Conservation (phyloP, 2,888 invertebrate genomes). For the Petrolisthes cinctipes region DNA sequence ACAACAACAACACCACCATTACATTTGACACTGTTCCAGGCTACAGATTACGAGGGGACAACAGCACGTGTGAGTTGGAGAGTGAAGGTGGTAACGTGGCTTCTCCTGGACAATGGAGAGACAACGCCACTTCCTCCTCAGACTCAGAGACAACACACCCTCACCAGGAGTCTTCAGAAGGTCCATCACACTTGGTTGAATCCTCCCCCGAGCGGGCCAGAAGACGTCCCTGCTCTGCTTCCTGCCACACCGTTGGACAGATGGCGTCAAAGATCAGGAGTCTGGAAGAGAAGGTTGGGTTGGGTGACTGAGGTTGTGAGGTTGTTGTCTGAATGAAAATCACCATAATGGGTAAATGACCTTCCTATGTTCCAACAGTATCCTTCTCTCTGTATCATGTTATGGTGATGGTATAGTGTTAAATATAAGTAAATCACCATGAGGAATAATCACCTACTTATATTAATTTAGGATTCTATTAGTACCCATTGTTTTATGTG, state of each 20-base stretch:
- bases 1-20: not conserved
- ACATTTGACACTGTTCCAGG: not conserved
- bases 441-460: too few relatives aligned
- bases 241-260: conserved; percentile 55
- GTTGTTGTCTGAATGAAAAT: too few relatives aligned
- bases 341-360: too few relatives aligned
- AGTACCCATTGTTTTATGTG: too few relatives aligned
- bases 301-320: too few relatives aligned
- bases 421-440: too few relatives aligned
- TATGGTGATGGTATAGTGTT: too few relatives aligned
- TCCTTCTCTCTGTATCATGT: too few relatives aligned
- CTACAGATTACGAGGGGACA: conserved; percentile 55
- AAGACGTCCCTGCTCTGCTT: conserved; percentile 49
- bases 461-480: too few relatives aligned
- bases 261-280: conserved; percentile 53
- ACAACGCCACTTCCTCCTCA: not conserved
- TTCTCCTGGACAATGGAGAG: conserved; percentile 30
- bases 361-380: too few relatives aligned
- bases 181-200: not conserved
- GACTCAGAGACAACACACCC: not conserved
- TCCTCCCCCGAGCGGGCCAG: not conserved
- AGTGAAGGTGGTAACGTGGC: conserved; percentile 45
- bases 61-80: conserved; percentile 59
- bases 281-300: conserved; percentile 59
- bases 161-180: not conserved